Evolutionary conservation across 2,113 vertebrate genomes (phyloP).

Genomic region (Crypturellus undulatus): DNA sequence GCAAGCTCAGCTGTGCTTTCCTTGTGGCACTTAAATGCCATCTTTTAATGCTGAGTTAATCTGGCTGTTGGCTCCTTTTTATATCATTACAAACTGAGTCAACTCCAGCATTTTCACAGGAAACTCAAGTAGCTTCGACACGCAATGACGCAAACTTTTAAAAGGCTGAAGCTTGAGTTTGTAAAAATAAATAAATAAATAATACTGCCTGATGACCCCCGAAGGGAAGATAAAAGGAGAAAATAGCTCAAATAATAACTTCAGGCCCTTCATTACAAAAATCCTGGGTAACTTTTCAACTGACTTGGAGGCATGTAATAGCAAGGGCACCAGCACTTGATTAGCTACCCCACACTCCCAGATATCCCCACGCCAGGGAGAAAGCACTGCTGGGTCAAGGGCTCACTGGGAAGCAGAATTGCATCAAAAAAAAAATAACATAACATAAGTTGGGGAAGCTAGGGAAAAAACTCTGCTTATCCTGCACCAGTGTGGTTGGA

Average conservation of each 20-base stretch:
- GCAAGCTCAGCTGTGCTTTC: neutral
- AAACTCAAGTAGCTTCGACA: slow-evolving; percentile 12
- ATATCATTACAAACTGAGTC: neutral
- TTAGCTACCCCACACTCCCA: slow-evolving; percentile 31
- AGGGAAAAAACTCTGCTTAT: neutral
- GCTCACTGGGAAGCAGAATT: neutral
- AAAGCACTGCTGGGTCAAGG: neutral
- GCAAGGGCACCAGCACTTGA: slow-evolving; percentile 35
- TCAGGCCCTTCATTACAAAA: slow-evolving; percentile 68
- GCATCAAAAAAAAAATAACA: neutral
- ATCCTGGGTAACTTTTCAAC: slow-evolving; percentile 52
- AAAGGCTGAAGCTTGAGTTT: slow-evolving; percentile 12
- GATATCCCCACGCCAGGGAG: neutral
- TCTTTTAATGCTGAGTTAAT: neutral
- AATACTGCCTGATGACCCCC: slow-evolving; percentile 48
- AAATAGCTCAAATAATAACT: slow-evolving; percentile 59
- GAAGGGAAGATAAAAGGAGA: slow-evolving; percentile 40
- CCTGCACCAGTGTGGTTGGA: neutral
- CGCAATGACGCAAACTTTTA: neutral
- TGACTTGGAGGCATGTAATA: slow-evolving; percentile 54
- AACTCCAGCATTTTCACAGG: slow-evolving; percentile 5
- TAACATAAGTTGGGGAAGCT: neutral
- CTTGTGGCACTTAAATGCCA: neutral
- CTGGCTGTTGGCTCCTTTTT: neutral
- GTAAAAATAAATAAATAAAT: slow-evolving; percentile 14